phyloP scores from a whole-genome alignment of 2,113 vertebrate genomes.

The Sylvia atricapilla region DNA sequence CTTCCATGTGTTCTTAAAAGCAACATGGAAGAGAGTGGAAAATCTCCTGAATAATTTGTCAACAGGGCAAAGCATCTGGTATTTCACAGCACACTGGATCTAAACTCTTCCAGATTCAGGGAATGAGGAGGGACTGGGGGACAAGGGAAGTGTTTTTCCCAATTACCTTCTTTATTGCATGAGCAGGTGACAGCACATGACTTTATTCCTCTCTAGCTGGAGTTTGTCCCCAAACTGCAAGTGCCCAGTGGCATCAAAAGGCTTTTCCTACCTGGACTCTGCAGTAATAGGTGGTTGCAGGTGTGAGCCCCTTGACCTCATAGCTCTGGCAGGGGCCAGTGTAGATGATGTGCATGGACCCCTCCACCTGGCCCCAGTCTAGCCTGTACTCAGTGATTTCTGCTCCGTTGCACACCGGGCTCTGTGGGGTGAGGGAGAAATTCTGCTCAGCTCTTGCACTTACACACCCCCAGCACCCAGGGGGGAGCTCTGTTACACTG shows the following conservation, averaged over 20 bases:
- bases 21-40: background rate
- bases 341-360: constrained; percentile 72
- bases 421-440: constrained; percentile 17
- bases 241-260: background rate
- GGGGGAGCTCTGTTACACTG: background rate
- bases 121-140: background rate
- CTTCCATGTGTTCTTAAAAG: fast-evolving
- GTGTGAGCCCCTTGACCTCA: constrained; percentile 76
- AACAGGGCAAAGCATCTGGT: background rate
- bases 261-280: constrained; percentile 76
- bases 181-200: background rate
- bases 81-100: background rate
- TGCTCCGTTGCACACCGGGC: constrained; percentile 72
- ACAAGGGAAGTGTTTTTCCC: background rate
- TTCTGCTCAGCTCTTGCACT: background rate
- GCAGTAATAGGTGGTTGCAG: constrained; percentile 79
- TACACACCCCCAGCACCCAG: fast-evolving
- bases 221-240: background rate
- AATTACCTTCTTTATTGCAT: background rate
- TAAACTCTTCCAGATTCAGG: background rate
- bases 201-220: background rate
- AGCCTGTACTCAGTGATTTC: constrained; percentile 74
- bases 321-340: constrained; percentile 70
- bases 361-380: constrained; percentile 77
- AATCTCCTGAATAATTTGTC: background rate